Evolutionary conservation across 2,797 vertebrate species (phyloP).

Genomic region (Bothrops alternatus): DNA sequence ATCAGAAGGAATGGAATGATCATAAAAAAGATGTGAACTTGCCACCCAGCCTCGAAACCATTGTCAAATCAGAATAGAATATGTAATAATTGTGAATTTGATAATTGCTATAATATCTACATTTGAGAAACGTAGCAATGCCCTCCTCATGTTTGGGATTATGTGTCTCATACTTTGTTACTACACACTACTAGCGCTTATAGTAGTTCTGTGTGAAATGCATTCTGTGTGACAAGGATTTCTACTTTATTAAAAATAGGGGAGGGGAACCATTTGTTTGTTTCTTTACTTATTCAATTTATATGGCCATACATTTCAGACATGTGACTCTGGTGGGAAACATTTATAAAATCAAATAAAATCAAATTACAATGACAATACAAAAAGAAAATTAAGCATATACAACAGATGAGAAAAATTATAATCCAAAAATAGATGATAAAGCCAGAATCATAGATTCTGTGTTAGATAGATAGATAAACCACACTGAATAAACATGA

Average conservation of each 20-base stretch:
- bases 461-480: not conserved
- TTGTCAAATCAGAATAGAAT: conserved; percentile 42
- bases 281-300: not conserved
- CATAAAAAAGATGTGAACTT: conserved; percentile 51
- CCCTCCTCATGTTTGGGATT: not conserved
- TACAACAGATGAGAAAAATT: not conserved
- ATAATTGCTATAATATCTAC: conserved; percentile 43
- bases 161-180: not conserved
- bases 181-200: not conserved
- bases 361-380: not conserved
- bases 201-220: not conserved
- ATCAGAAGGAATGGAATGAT: conserved; percentile 54
- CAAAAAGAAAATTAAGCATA: not conserved
- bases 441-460: not conserved
- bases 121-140: not conserved
- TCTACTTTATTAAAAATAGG: not conserved
- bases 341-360: not conserved
- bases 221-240: not conserved
- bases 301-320: not conserved
- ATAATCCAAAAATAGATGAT: not conserved
- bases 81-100: conserved; percentile 38
- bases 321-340: not conserved
- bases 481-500: not conserved
- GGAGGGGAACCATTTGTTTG: not conserved
- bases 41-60: conserved; percentile 43